Evolutionary conservation across 1,140 invertebrate species (phyloP).

Genomic region (Pemphigus obesinymphae): DNA sequence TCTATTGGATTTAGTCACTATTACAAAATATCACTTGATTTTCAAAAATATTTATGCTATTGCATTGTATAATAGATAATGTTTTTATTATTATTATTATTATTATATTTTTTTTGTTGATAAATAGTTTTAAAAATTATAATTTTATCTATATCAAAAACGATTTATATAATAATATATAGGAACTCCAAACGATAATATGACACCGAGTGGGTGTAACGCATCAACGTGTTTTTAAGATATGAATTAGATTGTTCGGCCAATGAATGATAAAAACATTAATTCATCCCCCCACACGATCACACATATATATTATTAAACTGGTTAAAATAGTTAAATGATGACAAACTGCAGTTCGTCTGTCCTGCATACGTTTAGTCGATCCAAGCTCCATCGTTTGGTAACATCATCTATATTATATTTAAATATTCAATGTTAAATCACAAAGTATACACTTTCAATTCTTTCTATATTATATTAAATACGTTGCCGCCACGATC

Average conservation of each 20-base stretch:
- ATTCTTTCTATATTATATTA: not conserved
- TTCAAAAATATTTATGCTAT: too few species aligned
- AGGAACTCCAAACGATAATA: not conserved
- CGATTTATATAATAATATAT: not conserved
- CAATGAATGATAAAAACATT: conserved; percentile 41
- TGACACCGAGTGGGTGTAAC: conserved; percentile 27
- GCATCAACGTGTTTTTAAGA: not conserved
- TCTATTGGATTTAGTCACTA: too few species aligned
- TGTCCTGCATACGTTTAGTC: conserved; percentile 13
- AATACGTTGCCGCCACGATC: not conserved
- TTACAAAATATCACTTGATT: too few species aligned
- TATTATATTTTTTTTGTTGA: not conserved
- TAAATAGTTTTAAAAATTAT: not conserved
- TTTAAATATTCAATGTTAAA: not conserved
- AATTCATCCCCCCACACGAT: conserved; percentile 35
- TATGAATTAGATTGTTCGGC: conserved; percentile 28
- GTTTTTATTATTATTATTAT: too few species aligned
- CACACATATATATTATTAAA: not conserved
- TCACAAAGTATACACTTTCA: not conserved
- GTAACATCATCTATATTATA: not conserved
- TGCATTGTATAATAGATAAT: too few species aligned
- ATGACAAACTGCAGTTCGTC: not conserved
- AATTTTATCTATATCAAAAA: not conserved
- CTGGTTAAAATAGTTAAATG: conserved; percentile 18
- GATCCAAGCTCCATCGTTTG: conserved; percentile 1